Conservation (phyloP, 30 jellyfish, hydroid and myxozoan genomes). For the Turritopsis rubra region DNA sequence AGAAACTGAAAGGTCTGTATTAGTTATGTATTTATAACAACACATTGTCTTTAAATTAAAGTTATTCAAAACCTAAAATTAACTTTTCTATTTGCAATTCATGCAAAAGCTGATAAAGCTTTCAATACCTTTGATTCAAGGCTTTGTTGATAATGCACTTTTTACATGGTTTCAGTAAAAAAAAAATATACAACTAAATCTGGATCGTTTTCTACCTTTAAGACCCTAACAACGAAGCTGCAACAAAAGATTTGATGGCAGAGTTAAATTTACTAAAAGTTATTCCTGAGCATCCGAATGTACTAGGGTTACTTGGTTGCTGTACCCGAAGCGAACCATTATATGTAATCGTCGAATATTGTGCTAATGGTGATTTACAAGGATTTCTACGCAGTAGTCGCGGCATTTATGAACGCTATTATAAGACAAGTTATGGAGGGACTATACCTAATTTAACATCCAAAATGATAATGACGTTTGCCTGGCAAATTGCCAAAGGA, state of each 20-base stretch:
- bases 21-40: no score
- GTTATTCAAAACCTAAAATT: no score
- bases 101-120: no score
- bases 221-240: constrained; percentile 69
- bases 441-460: constrained; percentile 67
- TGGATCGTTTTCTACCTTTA: background rate
- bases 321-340: constrained; percentile 79
- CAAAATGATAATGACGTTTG: constrained; percentile 78
- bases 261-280: constrained; percentile 80
- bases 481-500: constrained; percentile 81
- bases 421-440: constrained; percentile 64
- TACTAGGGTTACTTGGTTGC: constrained; percentile 85
- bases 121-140: no score
- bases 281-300: constrained; percentile 89
- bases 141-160: no score
- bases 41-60: no score
- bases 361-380: constrained; percentile 93
- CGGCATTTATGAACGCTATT: constrained; percentile 77
- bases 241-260: constrained; percentile 77
- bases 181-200: background rate
- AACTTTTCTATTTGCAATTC: no score
- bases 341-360: constrained; percentile 85
- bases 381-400: constrained; percentile 91
- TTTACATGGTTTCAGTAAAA: background rate
- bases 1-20: no score